Base-by-base conservation (phyloP, 2,888 invertebrate genomes). In the Drosophila fulvimacula region DNA sequence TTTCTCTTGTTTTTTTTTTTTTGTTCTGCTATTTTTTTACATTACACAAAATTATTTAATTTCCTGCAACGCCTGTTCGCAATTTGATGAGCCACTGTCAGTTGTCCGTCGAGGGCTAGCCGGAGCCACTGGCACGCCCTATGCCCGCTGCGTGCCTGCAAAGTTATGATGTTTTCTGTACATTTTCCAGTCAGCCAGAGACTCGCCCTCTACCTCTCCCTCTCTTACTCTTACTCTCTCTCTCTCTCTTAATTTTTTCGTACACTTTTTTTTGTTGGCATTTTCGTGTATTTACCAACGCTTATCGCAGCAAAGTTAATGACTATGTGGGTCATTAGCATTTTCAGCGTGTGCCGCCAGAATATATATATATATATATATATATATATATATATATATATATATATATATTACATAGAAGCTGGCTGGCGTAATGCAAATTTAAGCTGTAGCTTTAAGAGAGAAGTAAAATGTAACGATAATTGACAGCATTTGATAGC, bases 281-380 rank as follows among this genome's bases (percentile, higher is more conserved):
- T 44, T 48, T 48, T 30, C 62, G 51, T 65, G 61, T 66, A 70
- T 81, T 73, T 60, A 24, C 30, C 53, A 61, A 15, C 71, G 82
- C 79, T 85, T 85, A 85, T 85, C 81, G 78, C 79, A 63, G 77
- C 79, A 27, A 83, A 83, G 81, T 81, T 83, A 83, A 85, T 85
- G 85, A 83, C 85, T 81, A 79, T 83, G 83, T 82, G 81, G 85
- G 85, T 79, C 85, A 83, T 83, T 83, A 83, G 83, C 82, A 83
- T 82, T 83, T 73, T 42, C 69, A 60, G 80, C 79, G 53, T 56
- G 66, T 39, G 53, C 69, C 48, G 48, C 36, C 58, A 21, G 19
- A 19, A 42, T 21, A 44, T n/a, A 44, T 0, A 44, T 9, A 24
- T 9, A 24, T 24, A 24, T 24, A 44, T 9, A 24, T 9, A 38